Base-by-base conservation (phyloP, 2,113 vertebrate species). In the Microcebus murinus region DNA sequence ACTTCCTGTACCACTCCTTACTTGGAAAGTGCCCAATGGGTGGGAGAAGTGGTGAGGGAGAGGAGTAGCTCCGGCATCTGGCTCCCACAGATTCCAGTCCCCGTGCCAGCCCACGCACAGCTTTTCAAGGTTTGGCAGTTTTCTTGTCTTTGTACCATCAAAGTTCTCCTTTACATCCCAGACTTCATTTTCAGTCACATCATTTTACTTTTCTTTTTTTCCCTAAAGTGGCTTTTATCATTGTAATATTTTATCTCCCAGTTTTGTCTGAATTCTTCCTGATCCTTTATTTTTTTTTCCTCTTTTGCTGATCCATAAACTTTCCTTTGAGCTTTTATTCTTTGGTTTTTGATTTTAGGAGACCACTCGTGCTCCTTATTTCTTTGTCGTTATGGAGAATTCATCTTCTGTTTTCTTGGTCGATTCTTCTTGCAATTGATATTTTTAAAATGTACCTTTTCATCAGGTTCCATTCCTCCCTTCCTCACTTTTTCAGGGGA, bases 301-400 rank as follows among this genome's bases (percentile, higher is more conserved):
- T 36, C 29, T 82, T 87, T 73, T n/a, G 25, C 17, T 23, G 36
- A 34, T 52, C 39, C 4, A 20, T 25, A 77, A 34, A 63, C 18
- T 39, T 95, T 67, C 29, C 42, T 83, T 59, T 71, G 57, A 73
- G 39, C 9, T 79, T 82, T 82, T 36, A 20, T 87, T 79, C 29
- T 68, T 90, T 59, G 71, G 15, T 4, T 87, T 92, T 48, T 85
- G 83, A 71, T 65, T 73, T 87, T 79, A 91, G 93, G 86, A 8
- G 25, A 0, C 4, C 17, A 25, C 45, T 36, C 6, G 1, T 31
- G 20, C 12, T 52, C n/a, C 11, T 27, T 0, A 4, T 81, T 93
- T 90, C 13, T 27, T 81, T 80, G 59, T 4, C 3, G 29, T 42
- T 7, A 15, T 29, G 31, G 10, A 87, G 67, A 86, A 87, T 55